Evolutionary conservation across 2,797 vertebrate genomes (phyloP), one percentile per base, ranked within the genome.

Genomic region (Sebastes itinus): DNA sequence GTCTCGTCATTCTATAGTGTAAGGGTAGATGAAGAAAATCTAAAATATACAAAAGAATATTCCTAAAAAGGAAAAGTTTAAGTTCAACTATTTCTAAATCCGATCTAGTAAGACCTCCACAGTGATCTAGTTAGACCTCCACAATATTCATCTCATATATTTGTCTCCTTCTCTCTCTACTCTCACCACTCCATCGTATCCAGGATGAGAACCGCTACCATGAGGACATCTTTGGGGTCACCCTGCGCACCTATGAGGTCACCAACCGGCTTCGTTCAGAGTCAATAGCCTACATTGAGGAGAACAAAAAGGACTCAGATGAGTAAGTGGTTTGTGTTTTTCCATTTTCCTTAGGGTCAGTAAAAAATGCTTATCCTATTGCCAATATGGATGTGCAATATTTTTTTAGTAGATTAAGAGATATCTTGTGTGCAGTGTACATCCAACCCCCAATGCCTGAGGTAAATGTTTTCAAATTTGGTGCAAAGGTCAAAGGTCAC

Each of bases 171-270:
- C 8, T 52, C 30, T 4, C 54, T 42, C 7, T 35, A 2, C 7
- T 12, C 2, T 66, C 32, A 27, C 42, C 35, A 2, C 60, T 18
- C 9, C 23, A 0, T 30, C 14, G 5, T 66, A n/a, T 4, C 60
- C 90, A 99, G 99, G 98, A 99, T 88, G 98, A 99, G 94, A 97
- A 97, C 88, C 97, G 98, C 74, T 99, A 99, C 92, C 99, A 99
- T 0, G 99, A 99, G 92, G 99, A 99, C 90, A 99, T 99, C 90
- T 99, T 99, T 6, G 99, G 99, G 4, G 98, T 99, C 91, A 99
- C 98, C 79, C 95, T 99, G 91, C 96, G 98, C 28, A 99, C 98
- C 0, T 99, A 99, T 0, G 99, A 99, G 92, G 98, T 99, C 94
- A 99, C 98, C 89, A 99, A 99, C 94, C 96, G 98, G 84, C 97